These are phyloP conservation scores for Caenorhabditis uteleia DNA, from an alignment of 2,888 invertebrate genomes.

Conservation along the genomic window DNA sequence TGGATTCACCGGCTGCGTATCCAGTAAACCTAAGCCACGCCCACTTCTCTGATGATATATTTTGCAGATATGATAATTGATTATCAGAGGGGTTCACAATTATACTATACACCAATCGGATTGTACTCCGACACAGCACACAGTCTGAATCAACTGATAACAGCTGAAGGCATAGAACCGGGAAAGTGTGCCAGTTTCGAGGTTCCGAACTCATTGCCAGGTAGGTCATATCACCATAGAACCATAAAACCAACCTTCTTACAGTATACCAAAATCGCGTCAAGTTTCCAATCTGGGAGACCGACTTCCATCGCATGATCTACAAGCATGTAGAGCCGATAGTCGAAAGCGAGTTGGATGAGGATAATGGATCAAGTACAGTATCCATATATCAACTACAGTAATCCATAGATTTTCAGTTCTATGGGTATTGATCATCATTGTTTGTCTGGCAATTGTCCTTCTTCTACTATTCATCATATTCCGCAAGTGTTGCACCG, in stretches of 20 bases:
- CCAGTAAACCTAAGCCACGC: constrained; percentile 33
- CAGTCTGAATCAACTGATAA: constrained; percentile 7
- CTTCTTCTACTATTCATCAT: constrained; percentile 19
- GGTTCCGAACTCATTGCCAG: constrained; percentile 33
- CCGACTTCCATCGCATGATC: constrained; percentile 39
- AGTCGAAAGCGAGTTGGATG: too few species aligned
- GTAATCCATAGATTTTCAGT: constrained; percentile 11
- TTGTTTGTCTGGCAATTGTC: too few species aligned
- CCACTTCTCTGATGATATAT: not conserved
- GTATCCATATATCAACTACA: not conserved
- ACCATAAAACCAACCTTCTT: too few species aligned
- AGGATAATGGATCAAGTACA: constrained; percentile 21
- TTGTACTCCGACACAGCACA: constrained; percentile 22
- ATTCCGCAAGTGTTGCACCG: too few species aligned
- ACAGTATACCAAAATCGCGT: constrained; percentile 39
- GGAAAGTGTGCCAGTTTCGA: constrained; percentile 38
- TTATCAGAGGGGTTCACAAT: constrained; percentile 43
- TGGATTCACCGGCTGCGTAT: constrained; percentile 45
- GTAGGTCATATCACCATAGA: constrained; percentile 1
- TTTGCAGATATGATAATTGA: constrained; percentile 54
- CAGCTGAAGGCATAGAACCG: not conserved
- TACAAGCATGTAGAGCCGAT: constrained; percentile 28
- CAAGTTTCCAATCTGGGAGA: constrained; percentile 51
- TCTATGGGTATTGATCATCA: constrained; percentile 23
- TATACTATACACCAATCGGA: constrained; percentile 34